Percentiles rank a stretch among this genome's conserved stretches.
These are phyloP conservation scores for Magallana ariakensis DNA, from an alignment of 1,140 invertebrate genomes.

Conservation along the genomic window DNA sequence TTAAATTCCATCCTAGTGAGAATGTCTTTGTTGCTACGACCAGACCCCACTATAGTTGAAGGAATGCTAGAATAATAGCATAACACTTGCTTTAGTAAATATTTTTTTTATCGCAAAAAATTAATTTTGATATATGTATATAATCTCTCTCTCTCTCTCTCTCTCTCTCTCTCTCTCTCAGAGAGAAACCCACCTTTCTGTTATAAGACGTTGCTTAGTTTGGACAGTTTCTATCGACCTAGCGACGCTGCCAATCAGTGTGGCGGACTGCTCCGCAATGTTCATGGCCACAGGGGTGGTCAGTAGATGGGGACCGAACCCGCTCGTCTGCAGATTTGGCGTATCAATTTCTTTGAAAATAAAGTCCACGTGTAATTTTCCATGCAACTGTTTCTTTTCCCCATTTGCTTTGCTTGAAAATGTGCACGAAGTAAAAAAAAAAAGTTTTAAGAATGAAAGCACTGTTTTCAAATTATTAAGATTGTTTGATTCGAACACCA, in stretches of 20 bases:
- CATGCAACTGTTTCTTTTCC: too few relatives aligned
- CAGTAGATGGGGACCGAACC: conserved; percentile 51
- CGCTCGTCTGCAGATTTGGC: conserved; percentile 35
- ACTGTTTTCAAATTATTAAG: too few relatives aligned
- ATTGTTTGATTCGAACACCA: too few relatives aligned
- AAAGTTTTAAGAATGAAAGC: too few relatives aligned
- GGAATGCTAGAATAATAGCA: not conserved
- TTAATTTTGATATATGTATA: too few relatives aligned
- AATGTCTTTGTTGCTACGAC: not conserved
- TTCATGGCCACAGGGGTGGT: conserved; percentile 39
- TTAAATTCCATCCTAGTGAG: not conserved
- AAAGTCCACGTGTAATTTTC: not conserved
- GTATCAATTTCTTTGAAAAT: conserved; percentile 43
- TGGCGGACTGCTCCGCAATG: conserved; percentile 19
- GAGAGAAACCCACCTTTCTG: not conserved
- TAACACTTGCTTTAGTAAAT: too few relatives aligned
- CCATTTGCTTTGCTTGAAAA: too few relatives aligned
- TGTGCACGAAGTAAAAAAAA: too few relatives aligned
- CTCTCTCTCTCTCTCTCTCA: too few relatives aligned
- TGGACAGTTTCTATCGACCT: conserved; percentile 17
- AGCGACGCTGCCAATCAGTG: conserved; percentile 41
- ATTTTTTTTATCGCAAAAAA: too few relatives aligned
- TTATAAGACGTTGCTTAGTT: not conserved
- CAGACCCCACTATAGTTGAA: not conserved
- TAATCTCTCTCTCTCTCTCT: too few relatives aligned